A percentile compares a stretch with the other conserved stretches of the same genome.
Evolutionary conservation across 2,797 vertebrate species (phyloP).

Genomic region (Pseudochirops cupreus): DNA sequence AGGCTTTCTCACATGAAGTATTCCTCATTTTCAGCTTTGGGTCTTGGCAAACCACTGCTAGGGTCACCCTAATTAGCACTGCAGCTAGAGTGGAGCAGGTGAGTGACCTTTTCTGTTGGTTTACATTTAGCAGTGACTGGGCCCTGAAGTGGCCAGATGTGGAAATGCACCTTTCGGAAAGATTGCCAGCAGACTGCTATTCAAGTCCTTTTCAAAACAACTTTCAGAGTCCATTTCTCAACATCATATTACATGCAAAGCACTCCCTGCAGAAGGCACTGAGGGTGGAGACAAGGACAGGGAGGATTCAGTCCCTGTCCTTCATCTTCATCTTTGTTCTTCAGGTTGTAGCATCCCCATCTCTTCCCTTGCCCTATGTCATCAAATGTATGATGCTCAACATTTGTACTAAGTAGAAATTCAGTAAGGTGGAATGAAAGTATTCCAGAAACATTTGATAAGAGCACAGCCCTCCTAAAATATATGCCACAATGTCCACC

Average conservation of each 20-base stretch:
- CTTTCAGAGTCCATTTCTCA: background rate
- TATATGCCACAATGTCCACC: constrained; percentile 60
- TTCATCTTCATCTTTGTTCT: background rate
- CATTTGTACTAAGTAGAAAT: constrained; percentile 32
- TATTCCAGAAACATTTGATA: constrained; percentile 49
- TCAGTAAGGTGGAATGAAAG: constrained; percentile 73
- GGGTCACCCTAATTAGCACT: background rate
- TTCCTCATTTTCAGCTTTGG: constrained; percentile 65
- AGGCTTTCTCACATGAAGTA: constrained; percentile 48
- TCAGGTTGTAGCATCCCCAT: background rate
- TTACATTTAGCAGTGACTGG: constrained; percentile 70
- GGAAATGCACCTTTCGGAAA: constrained; percentile 63
- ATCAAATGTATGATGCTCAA: background rate
- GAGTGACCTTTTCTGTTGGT: background rate
- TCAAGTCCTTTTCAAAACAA: background rate
- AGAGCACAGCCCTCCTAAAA: constrained; percentile 66
- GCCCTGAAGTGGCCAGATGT: constrained; percentile 64
- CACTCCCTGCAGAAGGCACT: background rate
- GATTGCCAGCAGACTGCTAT: background rate
- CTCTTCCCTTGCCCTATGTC: background rate
- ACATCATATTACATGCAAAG: background rate
- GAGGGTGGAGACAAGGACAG: background rate
- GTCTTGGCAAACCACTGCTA: constrained; percentile 54
- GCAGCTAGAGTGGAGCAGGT: background rate
- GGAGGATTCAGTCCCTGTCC: constrained; percentile 4